Base-by-base conservation (phyloP, 2,888 invertebrate species). In the Caenorhabditis imperialis region DNA sequence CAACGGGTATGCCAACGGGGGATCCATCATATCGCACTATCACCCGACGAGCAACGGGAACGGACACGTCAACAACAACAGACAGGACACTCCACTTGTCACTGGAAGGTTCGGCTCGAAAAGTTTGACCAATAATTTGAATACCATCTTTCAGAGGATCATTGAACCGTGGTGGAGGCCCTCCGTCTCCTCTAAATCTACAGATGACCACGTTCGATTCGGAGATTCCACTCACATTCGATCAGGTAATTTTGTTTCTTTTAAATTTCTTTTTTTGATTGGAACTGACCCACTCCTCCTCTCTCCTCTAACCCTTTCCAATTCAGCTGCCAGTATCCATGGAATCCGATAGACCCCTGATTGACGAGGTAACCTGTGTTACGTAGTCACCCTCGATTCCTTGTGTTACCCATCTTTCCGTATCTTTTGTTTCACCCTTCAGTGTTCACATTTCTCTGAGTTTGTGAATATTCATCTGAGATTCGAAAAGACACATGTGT, bases 201-300 rank as follows among this genome's bases (percentile, higher is more conserved):
- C 81, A 84, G 33, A 82, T 83, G 82, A 79, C 77, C 5, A 82
- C 80, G 4, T 84, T 83, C 53, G 81, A 82, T 50, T 77, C 75
- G 4, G 74, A 81, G 23, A 78, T 72, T 16, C 85, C 85, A 12
- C 70, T 85, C 20, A 84, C 82, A 8, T 81, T 85, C 25, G 84
- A 85, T 48, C 83, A 85, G 77, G 84, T 85, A 63, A 51, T 30
- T 16, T 25, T 12, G 30, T 16, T 22, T 14, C 14, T 7, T 5
- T 16, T 18, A 1, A 18, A 35, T 18, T n/a, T 27, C 7, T 23
- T 45, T 35, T 27, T 14, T 27, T 33, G 47, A 6, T 50, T 38
- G 38, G 37, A 27, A 35, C 20, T 45, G 45, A 50, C 57, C 67
- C 53, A 54, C 51, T 73, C 48, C 45, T 65, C 4, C 20, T n/a